Evolutionary conservation across 1,140 invertebrate species (phyloP).

Genomic region (Lepidurus arcticus): DNA sequence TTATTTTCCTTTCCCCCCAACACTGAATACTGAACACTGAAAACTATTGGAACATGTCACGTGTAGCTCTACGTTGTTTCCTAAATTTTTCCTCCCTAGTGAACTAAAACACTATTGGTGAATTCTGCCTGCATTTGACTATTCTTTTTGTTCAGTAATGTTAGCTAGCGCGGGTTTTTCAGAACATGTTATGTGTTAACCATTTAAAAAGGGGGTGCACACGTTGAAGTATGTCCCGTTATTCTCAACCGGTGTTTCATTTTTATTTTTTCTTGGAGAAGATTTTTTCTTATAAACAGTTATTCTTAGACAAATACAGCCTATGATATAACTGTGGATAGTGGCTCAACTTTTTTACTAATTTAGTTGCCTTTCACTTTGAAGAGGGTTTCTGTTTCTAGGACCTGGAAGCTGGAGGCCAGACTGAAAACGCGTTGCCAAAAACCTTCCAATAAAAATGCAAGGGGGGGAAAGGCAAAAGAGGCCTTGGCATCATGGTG

Average conservation of each 20-base stretch:
- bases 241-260: slow-evolving; percentile 12
- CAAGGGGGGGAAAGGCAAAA: neutral
- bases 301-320: slow-evolving; percentile 4
- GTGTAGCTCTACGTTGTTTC: neutral
- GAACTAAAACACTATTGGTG: neutral
- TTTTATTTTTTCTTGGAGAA: slow-evolving; percentile 16
- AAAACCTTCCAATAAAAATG: slow-evolving; percentile 1
- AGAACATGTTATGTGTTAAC: slow-evolving; percentile 15
- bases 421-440: neutral
- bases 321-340: neutral
- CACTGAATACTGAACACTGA: neutral
- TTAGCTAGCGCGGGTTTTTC: neutral
- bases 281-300: slow-evolving; percentile 7
- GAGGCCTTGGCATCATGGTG: neutral
- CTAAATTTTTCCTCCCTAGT: neutral
- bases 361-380: neutral
- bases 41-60: slow-evolving; percentile 2
- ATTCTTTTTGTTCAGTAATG: neutral
- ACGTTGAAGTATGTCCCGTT: neutral
- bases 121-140: neutral
- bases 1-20: neutral
- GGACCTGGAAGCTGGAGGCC: neutral
- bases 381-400: neutral
- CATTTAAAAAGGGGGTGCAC: neutral
- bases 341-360: neutral